These are phyloP conservation scores for Tricholaema leucomelas DNA, from an alignment of 2,113 vertebrate genomes.

Conservation along the genomic window DNA sequence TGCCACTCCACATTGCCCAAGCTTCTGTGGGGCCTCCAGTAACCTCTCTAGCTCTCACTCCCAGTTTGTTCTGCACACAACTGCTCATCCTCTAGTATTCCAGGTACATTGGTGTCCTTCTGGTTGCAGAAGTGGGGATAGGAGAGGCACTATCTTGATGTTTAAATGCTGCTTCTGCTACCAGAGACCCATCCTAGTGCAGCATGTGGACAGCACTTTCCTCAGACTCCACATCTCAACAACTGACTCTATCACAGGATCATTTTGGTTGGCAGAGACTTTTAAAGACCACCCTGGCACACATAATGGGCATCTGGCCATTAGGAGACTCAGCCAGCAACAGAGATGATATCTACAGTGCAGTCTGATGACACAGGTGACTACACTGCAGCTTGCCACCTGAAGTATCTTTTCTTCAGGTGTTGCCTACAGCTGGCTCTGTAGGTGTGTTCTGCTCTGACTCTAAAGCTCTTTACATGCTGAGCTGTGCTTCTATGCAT, in stretches of 20 bases:
- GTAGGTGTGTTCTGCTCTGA: not conserved
- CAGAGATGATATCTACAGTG: not conserved
- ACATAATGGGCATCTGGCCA: too few species aligned
- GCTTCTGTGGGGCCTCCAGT: not conserved
- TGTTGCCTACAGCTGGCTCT: not conserved
- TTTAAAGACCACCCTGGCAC: too few species aligned
- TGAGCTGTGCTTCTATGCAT: not conserved
- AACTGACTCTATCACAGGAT: not conserved
- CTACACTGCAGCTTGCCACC: not conserved
- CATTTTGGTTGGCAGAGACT: too few species aligned
- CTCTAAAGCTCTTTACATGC: not conserved
- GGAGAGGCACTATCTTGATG: not conserved
- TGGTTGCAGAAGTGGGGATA: not conserved
- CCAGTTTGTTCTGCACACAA: not conserved
- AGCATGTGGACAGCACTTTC: not conserved
- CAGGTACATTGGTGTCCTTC: not conserved
- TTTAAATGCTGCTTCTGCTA: not conserved
- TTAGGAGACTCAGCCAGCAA: not conserved
- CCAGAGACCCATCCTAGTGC: not conserved
- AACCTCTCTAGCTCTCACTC: not conserved
- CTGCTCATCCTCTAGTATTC: not conserved
- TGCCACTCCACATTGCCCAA: not conserved
- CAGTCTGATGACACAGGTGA: not conserved
- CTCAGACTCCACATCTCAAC: not conserved
- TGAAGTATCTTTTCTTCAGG: not conserved